Percentiles rank a stretch among this genome's conserved stretches.
phyloP scores from a whole-genome alignment of 2,888 invertebrate genomes.

The Netelia fuscicornis region DNA sequence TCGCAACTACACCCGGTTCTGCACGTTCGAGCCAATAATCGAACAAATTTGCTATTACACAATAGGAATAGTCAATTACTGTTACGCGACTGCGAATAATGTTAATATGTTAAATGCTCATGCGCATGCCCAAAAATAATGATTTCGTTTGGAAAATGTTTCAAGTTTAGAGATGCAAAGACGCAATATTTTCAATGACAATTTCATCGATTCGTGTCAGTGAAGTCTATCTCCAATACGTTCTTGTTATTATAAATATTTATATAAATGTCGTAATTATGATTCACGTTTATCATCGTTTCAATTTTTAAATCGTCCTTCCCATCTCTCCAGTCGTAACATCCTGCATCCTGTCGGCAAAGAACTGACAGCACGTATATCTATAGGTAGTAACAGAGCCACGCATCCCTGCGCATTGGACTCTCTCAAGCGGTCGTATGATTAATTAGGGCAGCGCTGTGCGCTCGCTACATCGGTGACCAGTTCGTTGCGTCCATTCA shows the following conservation, averaged over 20 bases:
- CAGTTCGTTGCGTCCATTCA: background rate
- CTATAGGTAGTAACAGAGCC: constrained; percentile 14
- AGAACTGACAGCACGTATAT: constrained; percentile 5
- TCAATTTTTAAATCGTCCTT: constrained; percentile 15
- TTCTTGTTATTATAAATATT: too few relatives aligned
- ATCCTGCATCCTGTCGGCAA: constrained; percentile 17
- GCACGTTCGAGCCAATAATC: constrained; percentile 36
- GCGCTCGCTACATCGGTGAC: background rate
- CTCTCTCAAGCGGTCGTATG: constrained; percentile 12
- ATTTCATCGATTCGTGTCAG: too few relatives aligned
- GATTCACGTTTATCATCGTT: constrained; percentile 28
- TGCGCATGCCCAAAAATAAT: background rate
- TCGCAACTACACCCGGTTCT: background rate
- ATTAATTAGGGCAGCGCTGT: constrained; percentile 47
- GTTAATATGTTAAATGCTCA: constrained; percentile 16
- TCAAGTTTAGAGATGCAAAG: too few relatives aligned
- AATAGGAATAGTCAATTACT: constrained; percentile 31
- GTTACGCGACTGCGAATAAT: constrained; percentile 29
- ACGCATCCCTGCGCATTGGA: constrained; percentile 19
- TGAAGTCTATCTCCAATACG: too few relatives aligned
- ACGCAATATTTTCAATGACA: too few relatives aligned
- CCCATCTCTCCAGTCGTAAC: background rate
- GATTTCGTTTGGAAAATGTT: background rate
- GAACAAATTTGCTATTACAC: constrained; percentile 40
- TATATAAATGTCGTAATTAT: constrained; percentile 22